Conservation (phyloP, 2,113 vertebrate genomes). For the Raja brachyura region DNA sequence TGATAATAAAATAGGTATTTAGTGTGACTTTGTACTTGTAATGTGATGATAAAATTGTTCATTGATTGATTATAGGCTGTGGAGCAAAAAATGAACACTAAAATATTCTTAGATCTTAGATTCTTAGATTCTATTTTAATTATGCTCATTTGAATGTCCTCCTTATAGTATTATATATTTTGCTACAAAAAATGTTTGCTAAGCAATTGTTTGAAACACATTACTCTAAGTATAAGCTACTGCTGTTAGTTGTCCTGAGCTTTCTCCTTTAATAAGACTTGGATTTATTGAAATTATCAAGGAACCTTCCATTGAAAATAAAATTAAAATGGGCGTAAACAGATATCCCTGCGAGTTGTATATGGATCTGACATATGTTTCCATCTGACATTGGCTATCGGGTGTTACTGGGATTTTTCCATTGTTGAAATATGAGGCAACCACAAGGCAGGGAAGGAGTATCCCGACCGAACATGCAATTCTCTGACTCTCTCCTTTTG, state of each 20-base stretch:
- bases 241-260: no score
- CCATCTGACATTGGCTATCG: neutral
- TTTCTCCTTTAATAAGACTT: neutral
- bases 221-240: neutral
- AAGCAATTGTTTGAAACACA: neutral
- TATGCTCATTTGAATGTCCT: neutral
- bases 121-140: neutral
- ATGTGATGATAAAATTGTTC: neutral
- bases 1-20: neutral
- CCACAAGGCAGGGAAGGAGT: no score
- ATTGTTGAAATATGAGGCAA: no score
- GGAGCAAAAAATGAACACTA: constrained; percentile 12
- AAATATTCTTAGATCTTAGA: neutral
- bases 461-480: neutral
- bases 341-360: no score
- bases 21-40: constrained; percentile 4
- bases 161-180: neutral
- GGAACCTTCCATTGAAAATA: neutral
- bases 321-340: neutral
- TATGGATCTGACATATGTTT: neutral
- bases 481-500: neutral
- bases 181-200: neutral
- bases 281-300: neutral
- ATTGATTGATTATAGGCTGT: neutral
- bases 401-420: neutral